phyloP scores from a whole-genome alignment of 2,797 vertebrate genomes.

The Apodemus agrarius region DNA sequence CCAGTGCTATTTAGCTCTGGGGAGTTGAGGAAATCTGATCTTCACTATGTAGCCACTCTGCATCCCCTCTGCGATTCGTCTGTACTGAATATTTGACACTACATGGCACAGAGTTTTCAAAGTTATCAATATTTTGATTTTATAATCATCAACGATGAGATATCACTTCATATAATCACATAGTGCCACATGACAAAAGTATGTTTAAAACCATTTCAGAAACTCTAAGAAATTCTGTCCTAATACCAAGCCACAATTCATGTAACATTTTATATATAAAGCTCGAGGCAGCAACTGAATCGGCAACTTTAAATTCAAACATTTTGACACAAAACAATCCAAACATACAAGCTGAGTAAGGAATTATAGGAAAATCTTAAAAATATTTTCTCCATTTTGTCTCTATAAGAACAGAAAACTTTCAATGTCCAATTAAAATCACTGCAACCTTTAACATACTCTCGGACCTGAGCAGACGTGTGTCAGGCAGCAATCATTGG shows the following conservation, averaged over 20 bases:
- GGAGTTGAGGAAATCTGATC: not conserved
- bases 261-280: not conserved
- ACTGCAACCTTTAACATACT: not conserved
- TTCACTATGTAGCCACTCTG: not conserved
- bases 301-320: not conserved
- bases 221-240: not conserved
- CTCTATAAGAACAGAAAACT: not conserved
- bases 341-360: not conserved
- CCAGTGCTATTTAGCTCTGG: not conserved
- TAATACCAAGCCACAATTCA: not conserved
- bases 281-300: not conserved
- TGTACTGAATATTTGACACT: not conserved
- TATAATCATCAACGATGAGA: not conserved
- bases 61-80: not conserved
- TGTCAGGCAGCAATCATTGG: not conserved
- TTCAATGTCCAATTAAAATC: not conserved
- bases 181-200: not conserved
- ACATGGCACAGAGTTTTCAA: not conserved
- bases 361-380: not conserved
- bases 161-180: not conserved
- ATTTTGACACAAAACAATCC: not conserved
- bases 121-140: not conserved
- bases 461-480: not conserved
- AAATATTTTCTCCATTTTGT: not conserved
- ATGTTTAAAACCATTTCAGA: not conserved